A percentile compares a stretch with the other conserved stretches of the same genome.
Conservation (phyloP, 2,888 invertebrate species). For the Disparrhopalites patrizii region DNA sequence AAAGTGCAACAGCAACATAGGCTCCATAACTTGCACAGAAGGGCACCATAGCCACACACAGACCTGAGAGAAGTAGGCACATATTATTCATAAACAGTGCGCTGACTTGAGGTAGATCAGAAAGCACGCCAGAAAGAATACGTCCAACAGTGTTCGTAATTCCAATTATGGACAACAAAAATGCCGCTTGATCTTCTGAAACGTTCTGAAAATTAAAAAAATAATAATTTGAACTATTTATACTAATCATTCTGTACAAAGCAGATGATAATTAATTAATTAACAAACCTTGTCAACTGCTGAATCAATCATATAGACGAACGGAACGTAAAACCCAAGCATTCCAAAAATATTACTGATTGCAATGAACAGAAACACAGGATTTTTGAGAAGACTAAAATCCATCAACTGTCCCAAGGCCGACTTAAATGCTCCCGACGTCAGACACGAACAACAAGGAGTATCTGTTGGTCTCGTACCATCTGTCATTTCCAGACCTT, state of each 20-base stretch:
- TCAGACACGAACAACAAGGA: constrained; percentile 39
- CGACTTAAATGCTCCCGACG: constrained; percentile 62
- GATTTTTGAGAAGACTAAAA: constrained; percentile 78
- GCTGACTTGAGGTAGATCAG: constrained; percentile 64
- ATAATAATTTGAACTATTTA: constrained; percentile 8
- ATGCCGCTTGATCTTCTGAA: constrained; percentile 28
- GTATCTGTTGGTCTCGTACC: background rate
- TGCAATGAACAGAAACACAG: constrained; percentile 85
- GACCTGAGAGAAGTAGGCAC: constrained; percentile 83
- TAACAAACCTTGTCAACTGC: constrained; percentile 64
- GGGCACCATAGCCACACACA: constrained; percentile 77
- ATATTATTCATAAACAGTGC: constrained; percentile 88
- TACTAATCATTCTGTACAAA: background rate
- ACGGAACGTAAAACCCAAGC: constrained; percentile 95
- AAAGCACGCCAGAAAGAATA: constrained; percentile 53
- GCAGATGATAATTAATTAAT: background rate
- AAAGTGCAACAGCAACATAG: constrained; percentile 74
- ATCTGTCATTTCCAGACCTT: constrained; percentile 11
- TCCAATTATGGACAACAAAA: constrained; percentile 38
- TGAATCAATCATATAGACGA: constrained; percentile 86
- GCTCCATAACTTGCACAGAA: constrained; percentile 72
- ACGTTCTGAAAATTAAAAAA: constrained; percentile 15
- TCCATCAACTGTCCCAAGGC: constrained; percentile 88
- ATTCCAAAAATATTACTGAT: constrained; percentile 94
- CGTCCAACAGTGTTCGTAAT: constrained; percentile 75